A percentile compares a stretch with the other conserved stretches of the same genome.
Evolutionary conservation across 2,888 invertebrate genomes (phyloP).

Genomic region (Entomobrya proxima): DNA sequence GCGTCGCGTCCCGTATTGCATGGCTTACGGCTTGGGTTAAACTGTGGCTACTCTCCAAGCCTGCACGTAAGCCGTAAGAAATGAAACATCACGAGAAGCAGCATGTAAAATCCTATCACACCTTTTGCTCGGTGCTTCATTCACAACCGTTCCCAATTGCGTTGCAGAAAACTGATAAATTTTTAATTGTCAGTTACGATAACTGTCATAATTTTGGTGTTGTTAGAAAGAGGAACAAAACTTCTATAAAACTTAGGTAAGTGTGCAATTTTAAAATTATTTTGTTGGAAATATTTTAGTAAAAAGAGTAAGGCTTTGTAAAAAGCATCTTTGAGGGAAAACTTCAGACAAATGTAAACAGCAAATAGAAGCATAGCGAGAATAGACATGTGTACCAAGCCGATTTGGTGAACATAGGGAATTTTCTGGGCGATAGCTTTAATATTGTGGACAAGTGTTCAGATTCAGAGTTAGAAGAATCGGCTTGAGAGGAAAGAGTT

Average conservation of each 20-base stretch:
- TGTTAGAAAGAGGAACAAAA: constrained; percentile 55
- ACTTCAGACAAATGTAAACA: constrained; percentile 27
- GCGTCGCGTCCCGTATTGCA: neutral
- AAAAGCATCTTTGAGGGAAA: constrained; percentile 19
- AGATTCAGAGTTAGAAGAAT: neutral
- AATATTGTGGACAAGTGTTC: neutral
- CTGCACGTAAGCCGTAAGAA: neutral
- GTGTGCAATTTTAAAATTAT: neutral
- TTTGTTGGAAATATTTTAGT: neutral
- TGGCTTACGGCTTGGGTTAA: neutral
- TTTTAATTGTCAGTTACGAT: constrained; percentile 39
- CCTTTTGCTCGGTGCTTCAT: constrained; percentile 58
- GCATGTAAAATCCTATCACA: constrained; percentile 58
- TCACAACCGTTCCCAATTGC: constrained; percentile 67
- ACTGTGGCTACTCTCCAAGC: neutral
- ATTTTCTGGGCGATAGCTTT: neutral
- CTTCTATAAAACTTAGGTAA: constrained; percentile 39
- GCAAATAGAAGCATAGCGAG: constrained; percentile 8
- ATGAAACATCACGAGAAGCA: neutral
- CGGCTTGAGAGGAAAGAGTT: constrained; percentile 39
- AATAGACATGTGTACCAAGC: constrained; percentile 26
- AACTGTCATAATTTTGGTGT: constrained; percentile 25
- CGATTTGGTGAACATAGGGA: constrained; percentile 57
- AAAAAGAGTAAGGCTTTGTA: constrained; percentile 60
- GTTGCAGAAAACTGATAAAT: constrained; percentile 57